Evolutionary conservation across 2,113 vertebrate genomes (phyloP).

Genomic region (Coptodon bakossiorum): DNA sequence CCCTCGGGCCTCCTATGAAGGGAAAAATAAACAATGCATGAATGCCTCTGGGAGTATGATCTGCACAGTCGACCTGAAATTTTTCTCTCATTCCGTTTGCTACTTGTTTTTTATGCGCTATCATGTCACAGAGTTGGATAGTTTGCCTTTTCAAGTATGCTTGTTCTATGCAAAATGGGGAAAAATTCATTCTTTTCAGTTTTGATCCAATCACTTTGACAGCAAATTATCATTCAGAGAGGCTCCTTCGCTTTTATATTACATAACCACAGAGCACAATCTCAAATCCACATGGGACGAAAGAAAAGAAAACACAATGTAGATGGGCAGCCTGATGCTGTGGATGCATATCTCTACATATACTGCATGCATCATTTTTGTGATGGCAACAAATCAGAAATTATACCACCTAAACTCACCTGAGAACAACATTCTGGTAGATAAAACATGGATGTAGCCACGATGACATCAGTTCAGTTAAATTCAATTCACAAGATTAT

Average conservation of each 20-base stretch:
- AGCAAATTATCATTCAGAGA: not conserved
- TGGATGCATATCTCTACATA: not conserved
- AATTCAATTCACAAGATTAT: not conserved
- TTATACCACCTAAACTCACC: not conserved
- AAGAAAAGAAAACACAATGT: not conserved
- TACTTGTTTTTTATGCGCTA: not conserved
- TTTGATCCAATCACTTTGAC: not conserved
- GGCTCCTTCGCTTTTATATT: not conserved
- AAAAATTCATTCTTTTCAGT: not conserved
- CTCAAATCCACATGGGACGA: not conserved
- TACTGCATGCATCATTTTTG: not conserved
- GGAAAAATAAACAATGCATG: constrained; percentile 14
- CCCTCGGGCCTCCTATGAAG: constrained; percentile 7
- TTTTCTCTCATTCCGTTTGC: not conserved
- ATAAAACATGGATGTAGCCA: not conserved
- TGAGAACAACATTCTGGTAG: fast-evolving
- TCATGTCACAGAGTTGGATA: not conserved
- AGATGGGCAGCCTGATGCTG: not conserved
- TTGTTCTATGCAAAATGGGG: not conserved
- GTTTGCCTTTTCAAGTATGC: not conserved
- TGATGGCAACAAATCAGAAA: not conserved
- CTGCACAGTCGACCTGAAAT: not conserved
- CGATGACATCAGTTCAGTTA: not conserved
- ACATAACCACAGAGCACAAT: not conserved
- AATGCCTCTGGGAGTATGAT: not conserved